These are phyloP conservation scores for Prinia subflava DNA, from an alignment of 2,113 vertebrate species.

Conservation along the genomic window DNA sequence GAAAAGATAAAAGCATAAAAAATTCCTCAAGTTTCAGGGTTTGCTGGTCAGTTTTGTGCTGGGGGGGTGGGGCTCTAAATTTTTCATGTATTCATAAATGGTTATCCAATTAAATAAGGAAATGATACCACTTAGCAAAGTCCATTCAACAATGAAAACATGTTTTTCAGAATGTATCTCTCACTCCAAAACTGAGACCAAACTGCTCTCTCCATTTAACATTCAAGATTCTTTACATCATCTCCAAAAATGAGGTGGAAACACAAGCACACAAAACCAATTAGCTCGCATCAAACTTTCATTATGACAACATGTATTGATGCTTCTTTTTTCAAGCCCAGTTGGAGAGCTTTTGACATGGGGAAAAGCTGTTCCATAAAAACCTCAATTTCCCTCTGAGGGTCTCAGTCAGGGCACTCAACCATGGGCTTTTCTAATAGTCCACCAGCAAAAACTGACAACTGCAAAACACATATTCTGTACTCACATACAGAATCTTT, in stretches of 20 bases:
- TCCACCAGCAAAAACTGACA: background rate
- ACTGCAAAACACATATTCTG: background rate
- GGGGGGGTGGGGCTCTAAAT: no score
- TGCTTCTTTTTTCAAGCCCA: background rate
- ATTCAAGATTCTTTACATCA: background rate
- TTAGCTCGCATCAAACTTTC: background rate
- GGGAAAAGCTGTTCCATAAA: background rate
- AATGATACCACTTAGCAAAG: background rate
- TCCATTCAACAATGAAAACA: background rate
- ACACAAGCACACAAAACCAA: background rate
- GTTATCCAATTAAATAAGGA: background rate
- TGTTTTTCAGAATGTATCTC: accelerated
- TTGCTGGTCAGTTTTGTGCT: background rate
- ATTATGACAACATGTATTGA: background rate
- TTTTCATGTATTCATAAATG: background rate
- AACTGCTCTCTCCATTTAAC: background rate
- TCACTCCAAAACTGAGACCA: background rate
- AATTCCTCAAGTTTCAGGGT: background rate
- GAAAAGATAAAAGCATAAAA: background rate
- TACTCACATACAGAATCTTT: background rate
- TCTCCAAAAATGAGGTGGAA: background rate
- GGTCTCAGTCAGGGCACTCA: background rate
- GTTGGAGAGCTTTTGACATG: background rate
- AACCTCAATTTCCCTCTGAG: background rate
- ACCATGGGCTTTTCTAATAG: background rate